Base-by-base conservation (phyloP, 2,888 invertebrate genomes). In the Dorcus parallelipipedus region DNA sequence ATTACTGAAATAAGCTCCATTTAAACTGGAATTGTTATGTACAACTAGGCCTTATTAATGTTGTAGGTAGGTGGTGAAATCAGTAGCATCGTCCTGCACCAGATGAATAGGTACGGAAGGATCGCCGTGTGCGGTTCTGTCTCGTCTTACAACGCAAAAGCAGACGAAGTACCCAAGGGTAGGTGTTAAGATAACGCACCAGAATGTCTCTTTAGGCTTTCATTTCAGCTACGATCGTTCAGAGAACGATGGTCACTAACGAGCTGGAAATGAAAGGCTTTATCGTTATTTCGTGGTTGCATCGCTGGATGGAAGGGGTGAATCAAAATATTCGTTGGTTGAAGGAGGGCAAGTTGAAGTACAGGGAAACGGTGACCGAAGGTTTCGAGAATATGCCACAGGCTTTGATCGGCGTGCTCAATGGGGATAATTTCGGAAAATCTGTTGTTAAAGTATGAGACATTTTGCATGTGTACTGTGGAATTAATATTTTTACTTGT, bases 381-480 rank as follows among this genome's bases (percentile, higher is more conserved):
- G 90, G 90, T 2, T 90, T 91, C 75, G 87, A 89, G 63, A 88
- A 88, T 66, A 86, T 87, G 83, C 86, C 87, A 2, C 80, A 85
- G 49, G 89, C 90, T 39, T 84, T 90, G 60, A 79, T 84, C 54
- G 86, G 84, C 9, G 81, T 90, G 72, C 75, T 71, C 23, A 57
- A 61, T 54, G 90, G 90, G 39, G 83, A 85, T 68, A 90, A 88
- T 74, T 81, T 80, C 23, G 90, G 90, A 51, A 90, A 90, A 80
- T 86, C 87, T 38, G 75, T 90, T 59, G 84, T 90, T 9, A 84
- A 85, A 79, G 61, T 67, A 77, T 80, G 26, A 59, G 52, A 33
- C 14, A 9, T 9, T 33, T 45, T 3, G 10, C 23, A 42, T 7
- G 26, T 33, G 26, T 6, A 5, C 6, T 33, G 26, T 33, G 26